Conservation (phyloP, 2,113 vertebrate species). For the human (Homo sapiens) region DNA sequence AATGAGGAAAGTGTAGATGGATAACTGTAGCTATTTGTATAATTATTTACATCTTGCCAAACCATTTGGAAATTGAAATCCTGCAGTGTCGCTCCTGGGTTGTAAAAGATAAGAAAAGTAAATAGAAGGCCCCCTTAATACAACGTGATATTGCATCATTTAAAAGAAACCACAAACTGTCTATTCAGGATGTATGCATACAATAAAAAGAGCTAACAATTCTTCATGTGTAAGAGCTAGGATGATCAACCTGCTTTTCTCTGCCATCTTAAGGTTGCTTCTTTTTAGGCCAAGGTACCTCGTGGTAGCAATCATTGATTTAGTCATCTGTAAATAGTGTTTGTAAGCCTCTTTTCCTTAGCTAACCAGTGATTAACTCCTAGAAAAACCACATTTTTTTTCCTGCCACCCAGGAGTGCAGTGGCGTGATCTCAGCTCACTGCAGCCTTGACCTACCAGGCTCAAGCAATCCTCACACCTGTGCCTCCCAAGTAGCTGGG, state of each 20-base stretch:
- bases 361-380: not conserved
- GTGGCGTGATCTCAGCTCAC: too few species aligned
- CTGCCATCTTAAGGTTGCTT: not conserved
- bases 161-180: not conserved
- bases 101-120: not conserved
- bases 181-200: not conserved
- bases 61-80: not conserved
- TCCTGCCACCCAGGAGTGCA: too few species aligned
- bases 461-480: too few species aligned
- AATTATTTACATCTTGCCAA: constrained; percentile 34
- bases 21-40: not conserved
- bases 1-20: not conserved
- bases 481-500: too few species aligned
- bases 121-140: not conserved
- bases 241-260: not conserved
- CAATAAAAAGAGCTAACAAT: not conserved
- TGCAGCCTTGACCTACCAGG: too few species aligned
- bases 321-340: not conserved
- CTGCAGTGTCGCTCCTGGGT: not conserved
- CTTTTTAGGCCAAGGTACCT: not conserved
- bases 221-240: not conserved
- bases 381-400: not conserved
- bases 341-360: not conserved
- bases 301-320: not conserved
- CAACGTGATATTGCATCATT: not conserved